A percentile compares a stretch with the other conserved stretches of the same genome.
These are phyloP conservation scores for Schizopygopsis malacanthus DNA, from an alignment of 2,797 vertebrate species.

Conservation along the genomic window DNA sequence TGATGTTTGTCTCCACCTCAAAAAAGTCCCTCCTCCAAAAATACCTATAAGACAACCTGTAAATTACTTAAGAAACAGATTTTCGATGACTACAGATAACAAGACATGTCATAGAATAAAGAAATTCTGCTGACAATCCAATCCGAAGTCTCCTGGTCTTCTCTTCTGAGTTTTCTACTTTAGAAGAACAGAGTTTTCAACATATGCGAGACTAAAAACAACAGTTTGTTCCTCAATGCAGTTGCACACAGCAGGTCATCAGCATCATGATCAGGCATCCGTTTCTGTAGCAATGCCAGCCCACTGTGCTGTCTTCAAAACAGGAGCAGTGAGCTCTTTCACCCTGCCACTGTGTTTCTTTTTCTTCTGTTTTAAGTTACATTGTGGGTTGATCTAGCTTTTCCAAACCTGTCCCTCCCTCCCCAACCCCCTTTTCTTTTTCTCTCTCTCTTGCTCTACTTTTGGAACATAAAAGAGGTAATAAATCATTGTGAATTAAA, in stretches of 20 bases:
- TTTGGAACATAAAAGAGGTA: not conserved
- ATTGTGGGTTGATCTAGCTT: not conserved
- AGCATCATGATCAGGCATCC: constrained; percentile 71
- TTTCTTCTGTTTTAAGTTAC: not conserved
- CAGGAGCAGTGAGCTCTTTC: not conserved
- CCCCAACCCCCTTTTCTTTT: not conserved
- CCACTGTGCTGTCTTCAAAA: constrained; percentile 56
- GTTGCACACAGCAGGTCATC: constrained; percentile 67
- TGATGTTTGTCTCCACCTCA: too few relatives aligned
- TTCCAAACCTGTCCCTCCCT: not conserved
- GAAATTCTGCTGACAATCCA: too few relatives aligned
- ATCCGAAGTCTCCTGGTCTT: too few relatives aligned
- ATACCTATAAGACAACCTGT: too few relatives aligned
- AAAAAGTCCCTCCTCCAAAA: too few relatives aligned
- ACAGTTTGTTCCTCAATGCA: constrained; percentile 58
- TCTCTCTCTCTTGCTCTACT: not conserved
- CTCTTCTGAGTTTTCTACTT: too few relatives aligned
- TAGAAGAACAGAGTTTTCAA: too few relatives aligned
- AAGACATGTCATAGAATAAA: too few relatives aligned
- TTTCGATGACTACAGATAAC: too few relatives aligned
- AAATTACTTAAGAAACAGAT: too few relatives aligned
- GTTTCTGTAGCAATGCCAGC: constrained; percentile 73
- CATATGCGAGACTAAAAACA: constrained; percentile 33
- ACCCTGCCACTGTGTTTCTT: not conserved
- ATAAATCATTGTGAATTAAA: constrained; percentile 3